A percentile compares a stretch with the other conserved stretches of the same genome.
These are phyloP conservation scores for Parascotia fuliginaria DNA, from an alignment of 2,888 invertebrate genomes.

Conservation along the genomic window DNA sequence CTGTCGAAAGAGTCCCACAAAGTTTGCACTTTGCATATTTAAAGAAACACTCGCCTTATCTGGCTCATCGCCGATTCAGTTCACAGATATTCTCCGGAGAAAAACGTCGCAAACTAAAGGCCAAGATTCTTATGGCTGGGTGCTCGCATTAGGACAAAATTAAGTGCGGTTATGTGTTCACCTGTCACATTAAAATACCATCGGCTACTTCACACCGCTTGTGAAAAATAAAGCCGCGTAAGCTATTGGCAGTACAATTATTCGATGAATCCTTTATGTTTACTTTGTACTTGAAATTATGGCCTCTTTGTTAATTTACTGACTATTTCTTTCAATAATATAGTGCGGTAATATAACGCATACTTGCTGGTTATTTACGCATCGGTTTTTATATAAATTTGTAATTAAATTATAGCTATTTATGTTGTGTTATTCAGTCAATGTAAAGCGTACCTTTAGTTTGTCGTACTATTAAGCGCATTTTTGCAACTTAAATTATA, in stretches of 20 bases:
- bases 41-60: slow-evolving; percentile 82
- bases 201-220: slow-evolving; percentile 70
- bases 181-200: slow-evolving; percentile 83
- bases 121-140: slow-evolving; percentile 68
- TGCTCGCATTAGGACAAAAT: slow-evolving; percentile 82
- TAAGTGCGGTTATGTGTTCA: slow-evolving; percentile 84
- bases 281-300: slow-evolving; percentile 57
- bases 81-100: slow-evolving; percentile 73
- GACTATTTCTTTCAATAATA: slow-evolving; percentile 26
- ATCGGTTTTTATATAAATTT: slow-evolving; percentile 1
- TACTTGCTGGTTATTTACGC: slow-evolving; percentile 16
- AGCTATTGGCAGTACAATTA: slow-evolving; percentile 74
- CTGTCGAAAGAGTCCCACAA: slow-evolving; percentile 77
- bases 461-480: too few species aligned
- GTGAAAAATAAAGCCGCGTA: slow-evolving; percentile 65
- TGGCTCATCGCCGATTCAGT: slow-evolving; percentile 79
- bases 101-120: slow-evolving; percentile 68
- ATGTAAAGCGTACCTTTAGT: neutral
- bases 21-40: slow-evolving; percentile 84
- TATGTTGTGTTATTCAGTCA: neutral
- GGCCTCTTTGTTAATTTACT: slow-evolving; percentile 56
- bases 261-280: slow-evolving; percentile 67
- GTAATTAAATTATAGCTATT: neutral
- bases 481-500: too few species aligned
- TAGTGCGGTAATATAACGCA: slow-evolving; percentile 11